Percentiles rank a stretch among this genome's conserved stretches.
Conservation (phyloP, 2,797 vertebrate species). For the Nyctibius grandis region DNA sequence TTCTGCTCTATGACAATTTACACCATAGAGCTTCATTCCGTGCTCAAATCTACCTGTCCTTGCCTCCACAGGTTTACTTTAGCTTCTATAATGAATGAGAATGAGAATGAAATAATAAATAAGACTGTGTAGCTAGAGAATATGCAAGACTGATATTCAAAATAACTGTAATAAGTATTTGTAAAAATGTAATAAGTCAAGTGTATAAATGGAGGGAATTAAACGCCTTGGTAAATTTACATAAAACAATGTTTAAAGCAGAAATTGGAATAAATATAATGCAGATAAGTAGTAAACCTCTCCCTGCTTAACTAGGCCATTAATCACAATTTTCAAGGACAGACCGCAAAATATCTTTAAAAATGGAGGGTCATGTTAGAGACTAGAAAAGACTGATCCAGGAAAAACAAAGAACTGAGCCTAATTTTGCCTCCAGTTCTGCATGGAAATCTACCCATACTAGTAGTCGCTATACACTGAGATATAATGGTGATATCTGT, state of each 20-base stretch:
- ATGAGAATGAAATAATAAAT: neutral
- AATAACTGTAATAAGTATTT: conserved; percentile 14
- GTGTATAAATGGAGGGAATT: conserved; percentile 26
- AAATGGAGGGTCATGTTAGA: neutral
- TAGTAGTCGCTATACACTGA: neutral
- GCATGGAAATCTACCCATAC: neutral
- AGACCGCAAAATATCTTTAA: neutral
- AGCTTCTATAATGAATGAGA: neutral
- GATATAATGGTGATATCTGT: neutral
- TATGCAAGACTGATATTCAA: neutral
- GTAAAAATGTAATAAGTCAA: conserved; percentile 23
- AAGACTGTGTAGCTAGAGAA: neutral
- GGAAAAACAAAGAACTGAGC: neutral
- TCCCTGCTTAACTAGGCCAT: neutral
- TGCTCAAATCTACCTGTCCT: neutral
- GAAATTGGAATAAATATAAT: conserved; percentile 34
- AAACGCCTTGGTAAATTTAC: conserved; percentile 37
- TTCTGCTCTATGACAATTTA: neutral
- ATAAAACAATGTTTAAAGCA: conserved; percentile 44
- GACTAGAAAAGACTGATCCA: neutral
- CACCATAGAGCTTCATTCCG: neutral
- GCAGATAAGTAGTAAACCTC: conserved; percentile 20
- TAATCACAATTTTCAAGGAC: conserved; percentile 29
- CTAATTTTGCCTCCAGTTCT: neutral
- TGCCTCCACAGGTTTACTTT: neutral